phyloP scores from a whole-genome alignment of 1,140 invertebrate genomes.

The Goniozus legneri region DNA sequence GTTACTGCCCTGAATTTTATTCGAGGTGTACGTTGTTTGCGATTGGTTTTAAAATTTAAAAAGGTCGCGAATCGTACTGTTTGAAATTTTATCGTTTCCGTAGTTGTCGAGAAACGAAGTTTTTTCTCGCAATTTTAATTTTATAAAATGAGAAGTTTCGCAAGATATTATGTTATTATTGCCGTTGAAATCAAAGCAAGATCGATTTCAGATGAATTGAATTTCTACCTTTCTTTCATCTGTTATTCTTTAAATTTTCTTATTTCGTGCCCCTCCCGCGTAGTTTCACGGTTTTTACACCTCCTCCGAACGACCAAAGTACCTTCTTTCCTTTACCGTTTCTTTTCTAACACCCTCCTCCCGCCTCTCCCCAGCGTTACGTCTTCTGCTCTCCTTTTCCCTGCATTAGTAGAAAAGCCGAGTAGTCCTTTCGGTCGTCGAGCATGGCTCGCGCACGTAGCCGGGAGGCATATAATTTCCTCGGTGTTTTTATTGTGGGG shows the following conservation, averaged over 20 bases:
- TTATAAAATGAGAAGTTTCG: no score
- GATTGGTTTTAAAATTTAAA: background rate
- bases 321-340: slow-evolving; percentile 6
- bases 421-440: slow-evolving; percentile 35
- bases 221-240: no score
- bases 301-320: background rate
- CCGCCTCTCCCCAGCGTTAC: no score
- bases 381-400: slow-evolving; percentile 35
- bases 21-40: slow-evolving; percentile 22
- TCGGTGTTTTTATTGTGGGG: slow-evolving; percentile 54
- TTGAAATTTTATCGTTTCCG: no score
- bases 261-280: slow-evolving; percentile 7
- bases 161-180: background rate
- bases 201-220: no score
- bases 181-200: no score
- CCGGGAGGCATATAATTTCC: slow-evolving; percentile 54
- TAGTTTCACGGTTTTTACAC: slow-evolving; percentile 5
- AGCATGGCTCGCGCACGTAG: slow-evolving; percentile 39
- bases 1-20: slow-evolving; percentile 49
- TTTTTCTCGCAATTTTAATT: no score
- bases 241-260: no score
- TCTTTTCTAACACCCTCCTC: slow-evolving; percentile 2
- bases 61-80: no score
- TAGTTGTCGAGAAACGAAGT: no score
- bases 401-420: slow-evolving; percentile 42